A percentile compares a stretch with the other conserved stretches of the same genome.
Evolutionary conservation across 2,113 vertebrate species (phyloP).

Genomic region (Nothoprocta pentlandii): DNA sequence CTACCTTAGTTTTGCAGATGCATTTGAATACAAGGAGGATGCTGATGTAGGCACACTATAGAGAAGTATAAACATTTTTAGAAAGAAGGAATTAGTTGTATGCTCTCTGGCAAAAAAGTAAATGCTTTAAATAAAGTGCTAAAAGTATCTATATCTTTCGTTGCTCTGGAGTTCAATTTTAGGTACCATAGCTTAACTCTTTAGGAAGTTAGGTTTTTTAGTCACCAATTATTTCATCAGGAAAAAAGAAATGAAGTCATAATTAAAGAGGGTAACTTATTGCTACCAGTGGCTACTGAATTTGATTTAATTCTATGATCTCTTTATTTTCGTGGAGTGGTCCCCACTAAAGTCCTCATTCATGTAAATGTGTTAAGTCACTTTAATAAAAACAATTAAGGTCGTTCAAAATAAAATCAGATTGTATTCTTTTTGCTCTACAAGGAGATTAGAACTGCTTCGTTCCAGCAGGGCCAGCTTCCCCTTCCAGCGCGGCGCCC

Average conservation of each 20-base stretch:
- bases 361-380: background rate
- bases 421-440: background rate
- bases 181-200: background rate
- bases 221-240: background rate
- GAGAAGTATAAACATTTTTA: background rate
- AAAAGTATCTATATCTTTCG: background rate
- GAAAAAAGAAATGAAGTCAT: background rate
- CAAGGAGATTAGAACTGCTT: background rate
- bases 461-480: background rate
- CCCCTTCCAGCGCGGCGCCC: background rate
- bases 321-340: background rate
- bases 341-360: background rate
- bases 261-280: background rate
- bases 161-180: background rate
- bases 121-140: too few relatives aligned
- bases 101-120: background rate
- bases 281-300: background rate
- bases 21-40: background rate
- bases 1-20: background rate
- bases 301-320: background rate
- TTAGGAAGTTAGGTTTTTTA: background rate
- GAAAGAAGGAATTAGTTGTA: background rate
- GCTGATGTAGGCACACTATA: too few relatives aligned
- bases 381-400: background rate
- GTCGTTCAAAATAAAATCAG: background rate